A percentile compares a stretch with the other conserved stretches of the same genome.
phyloP scores from a whole-genome alignment of 2,888 invertebrate genomes.

The Saturnia japonica region DNA sequence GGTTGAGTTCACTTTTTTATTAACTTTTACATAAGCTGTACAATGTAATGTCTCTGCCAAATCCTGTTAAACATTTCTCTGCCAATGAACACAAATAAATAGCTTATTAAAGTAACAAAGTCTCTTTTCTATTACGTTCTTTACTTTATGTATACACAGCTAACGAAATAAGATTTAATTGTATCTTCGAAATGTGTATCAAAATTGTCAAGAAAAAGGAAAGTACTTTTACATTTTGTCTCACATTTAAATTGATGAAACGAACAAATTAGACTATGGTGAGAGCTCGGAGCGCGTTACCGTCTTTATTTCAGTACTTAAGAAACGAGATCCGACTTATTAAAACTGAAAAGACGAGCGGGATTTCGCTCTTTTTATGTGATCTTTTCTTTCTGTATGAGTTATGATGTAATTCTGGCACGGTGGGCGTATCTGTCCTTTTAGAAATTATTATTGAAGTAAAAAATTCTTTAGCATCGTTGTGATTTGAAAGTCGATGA shows the following conservation, averaged over 20 bases:
- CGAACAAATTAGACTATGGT: slow-evolving; percentile 3
- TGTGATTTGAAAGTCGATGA: no score
- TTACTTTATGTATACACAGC: not conserved
- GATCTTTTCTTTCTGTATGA: not conserved
- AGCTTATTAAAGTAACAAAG: not conserved
- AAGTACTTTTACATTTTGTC: not conserved
- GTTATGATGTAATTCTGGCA: not conserved
- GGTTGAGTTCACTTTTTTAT: not conserved
- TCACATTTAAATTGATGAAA: slow-evolving; percentile 8
- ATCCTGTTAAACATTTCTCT: not conserved
- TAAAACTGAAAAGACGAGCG: slow-evolving; percentile 6
- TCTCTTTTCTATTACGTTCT: not conserved
- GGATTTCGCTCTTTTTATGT: slow-evolving; percentile 1
- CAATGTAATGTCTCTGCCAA: not conserved
- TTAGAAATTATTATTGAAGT: slow-evolving; percentile 5
- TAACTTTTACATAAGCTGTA: not conserved
- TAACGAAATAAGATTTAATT: not conserved
- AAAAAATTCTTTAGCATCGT: no score
- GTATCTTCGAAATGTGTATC: not conserved
- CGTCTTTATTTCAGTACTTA: slow-evolving; percentile 11
- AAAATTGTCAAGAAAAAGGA: not conserved
- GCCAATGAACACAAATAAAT: not conserved
- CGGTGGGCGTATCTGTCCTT: not conserved
- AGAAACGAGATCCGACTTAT: slow-evolving; percentile 13
- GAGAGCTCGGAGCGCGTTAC: not conserved